These are phyloP conservation scores for Orius insidiosus DNA, from an alignment of 1,140 invertebrate species.

Conservation along the genomic window DNA sequence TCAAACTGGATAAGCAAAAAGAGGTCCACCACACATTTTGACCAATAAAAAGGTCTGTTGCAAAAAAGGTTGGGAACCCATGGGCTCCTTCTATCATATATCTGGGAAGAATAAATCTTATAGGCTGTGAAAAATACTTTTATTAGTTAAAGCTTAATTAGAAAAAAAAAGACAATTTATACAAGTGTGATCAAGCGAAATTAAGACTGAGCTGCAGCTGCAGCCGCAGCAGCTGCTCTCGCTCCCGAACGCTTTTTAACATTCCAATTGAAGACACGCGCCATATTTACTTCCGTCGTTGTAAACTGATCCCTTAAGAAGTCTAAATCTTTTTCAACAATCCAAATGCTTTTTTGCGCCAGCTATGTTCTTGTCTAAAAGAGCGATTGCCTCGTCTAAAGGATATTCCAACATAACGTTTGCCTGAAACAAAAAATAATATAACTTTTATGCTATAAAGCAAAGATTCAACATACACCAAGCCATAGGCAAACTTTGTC, in stretches of 20 bases:
- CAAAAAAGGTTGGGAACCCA: too few species aligned
- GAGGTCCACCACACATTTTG: too few species aligned
- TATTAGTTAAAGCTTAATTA: too few species aligned
- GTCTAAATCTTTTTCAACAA: constrained; percentile 78
- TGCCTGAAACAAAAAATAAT: constrained; percentile 38
- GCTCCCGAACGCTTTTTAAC: constrained; percentile 59
- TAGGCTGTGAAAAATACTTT: too few species aligned
- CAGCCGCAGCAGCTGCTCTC: constrained; percentile 4
- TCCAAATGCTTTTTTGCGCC: constrained; percentile 69
- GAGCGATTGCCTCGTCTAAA: constrained; percentile 73
- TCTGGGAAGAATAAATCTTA: too few species aligned
- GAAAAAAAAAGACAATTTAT: too few species aligned
- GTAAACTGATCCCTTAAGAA: constrained; percentile 92
- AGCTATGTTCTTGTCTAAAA: constrained; percentile 76
- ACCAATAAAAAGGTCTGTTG: too few species aligned
- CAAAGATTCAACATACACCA: constrained; percentile 38
- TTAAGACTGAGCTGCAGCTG: too few species aligned
- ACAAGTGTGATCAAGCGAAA: too few species aligned
- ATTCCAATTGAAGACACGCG: constrained; percentile 90
- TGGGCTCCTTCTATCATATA: too few species aligned
- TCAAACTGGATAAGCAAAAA: too few species aligned
- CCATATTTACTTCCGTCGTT: constrained; percentile 97
- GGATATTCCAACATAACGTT: constrained; percentile 98
- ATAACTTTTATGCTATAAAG: not conserved
- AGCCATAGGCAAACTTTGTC: constrained; percentile 94